phyloP scores from a whole-genome alignment of 2,113 vertebrate genomes.

The Macquaria australasica region DNA sequence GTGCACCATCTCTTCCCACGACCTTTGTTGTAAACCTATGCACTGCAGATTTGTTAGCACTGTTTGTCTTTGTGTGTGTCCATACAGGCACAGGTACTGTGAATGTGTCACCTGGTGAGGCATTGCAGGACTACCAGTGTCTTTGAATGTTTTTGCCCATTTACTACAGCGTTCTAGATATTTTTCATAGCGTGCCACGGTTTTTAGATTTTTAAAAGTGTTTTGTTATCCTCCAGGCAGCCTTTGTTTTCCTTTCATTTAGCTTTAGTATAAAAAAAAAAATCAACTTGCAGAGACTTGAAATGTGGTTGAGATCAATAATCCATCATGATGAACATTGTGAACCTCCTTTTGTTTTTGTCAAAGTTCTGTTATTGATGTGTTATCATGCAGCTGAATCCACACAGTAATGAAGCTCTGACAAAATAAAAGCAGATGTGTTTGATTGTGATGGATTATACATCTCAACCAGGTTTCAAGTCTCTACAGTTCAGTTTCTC shows the following conservation, averaged over 20 bases:
- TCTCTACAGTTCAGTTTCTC: conserved; percentile 6
- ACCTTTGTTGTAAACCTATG: conserved; percentile 76
- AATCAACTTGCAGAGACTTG: not conserved
- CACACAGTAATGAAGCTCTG: not conserved
- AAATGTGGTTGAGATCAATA: conserved; percentile 1
- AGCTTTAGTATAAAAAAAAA: too few relatives aligned
- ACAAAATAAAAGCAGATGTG: not conserved
- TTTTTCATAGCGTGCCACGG: not conserved
- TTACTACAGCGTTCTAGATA: not conserved
- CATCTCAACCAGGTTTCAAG: not conserved
- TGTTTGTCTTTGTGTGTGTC: conserved; percentile 53
- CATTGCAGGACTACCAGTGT: conserved; percentile 45
- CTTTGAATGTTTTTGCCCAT: conserved; percentile 41
- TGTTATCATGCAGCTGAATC: conserved; percentile 1
- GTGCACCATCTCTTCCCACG: conserved; percentile 37
- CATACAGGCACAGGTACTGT: conserved; percentile 58
- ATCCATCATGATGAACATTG: not conserved
- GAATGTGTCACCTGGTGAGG: conserved; percentile 21
- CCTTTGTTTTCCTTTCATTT: conserved; percentile 1
- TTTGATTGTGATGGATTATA: not conserved
- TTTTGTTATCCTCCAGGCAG: not conserved
- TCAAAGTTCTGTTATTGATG: not conserved
- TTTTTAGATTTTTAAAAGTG: not conserved
- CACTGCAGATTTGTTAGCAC: conserved; percentile 71
- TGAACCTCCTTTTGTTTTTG: not conserved